Conservation (phyloP, 2,113 vertebrate species). For the Corvus moneduloides region DNA sequence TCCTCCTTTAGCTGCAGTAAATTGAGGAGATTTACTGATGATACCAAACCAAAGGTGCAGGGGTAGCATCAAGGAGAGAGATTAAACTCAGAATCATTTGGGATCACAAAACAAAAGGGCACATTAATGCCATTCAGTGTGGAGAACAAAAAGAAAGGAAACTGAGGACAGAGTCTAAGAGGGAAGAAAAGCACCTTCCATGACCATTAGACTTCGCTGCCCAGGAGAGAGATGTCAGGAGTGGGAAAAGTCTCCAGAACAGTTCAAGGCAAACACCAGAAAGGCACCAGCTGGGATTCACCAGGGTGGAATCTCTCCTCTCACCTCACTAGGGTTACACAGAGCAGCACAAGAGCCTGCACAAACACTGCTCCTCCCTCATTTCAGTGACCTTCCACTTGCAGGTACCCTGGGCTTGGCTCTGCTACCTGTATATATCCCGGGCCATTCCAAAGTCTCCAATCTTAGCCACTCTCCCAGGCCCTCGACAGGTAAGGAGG, state of each 20-base stretch:
- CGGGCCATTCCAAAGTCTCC: constrained; percentile 99
- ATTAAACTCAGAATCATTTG: constrained; percentile 29
- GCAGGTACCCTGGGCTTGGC: not conserved
- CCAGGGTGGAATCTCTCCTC: not conserved
- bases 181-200: not conserved
- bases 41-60: not conserved
- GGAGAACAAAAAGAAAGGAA: not conserved
- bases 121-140: not conserved
- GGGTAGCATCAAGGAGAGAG: not conserved
- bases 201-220: not conserved
- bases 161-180: not conserved
- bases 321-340: not conserved
- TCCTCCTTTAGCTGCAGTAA: constrained; percentile 34
- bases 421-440: constrained; percentile 93
- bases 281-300: not conserved
- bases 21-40: constrained; percentile 40
- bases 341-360: not conserved
- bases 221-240: not conserved
- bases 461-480: constrained; percentile 93
- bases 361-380: not conserved
- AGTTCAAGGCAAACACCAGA: not conserved
- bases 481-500: constrained; percentile 91
- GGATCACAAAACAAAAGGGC: not conserved
- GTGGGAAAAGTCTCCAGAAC: not conserved
- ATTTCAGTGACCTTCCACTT: not conserved